Conservation (phyloP, 2,113 vertebrate species). For the Passer montanus region DNA sequence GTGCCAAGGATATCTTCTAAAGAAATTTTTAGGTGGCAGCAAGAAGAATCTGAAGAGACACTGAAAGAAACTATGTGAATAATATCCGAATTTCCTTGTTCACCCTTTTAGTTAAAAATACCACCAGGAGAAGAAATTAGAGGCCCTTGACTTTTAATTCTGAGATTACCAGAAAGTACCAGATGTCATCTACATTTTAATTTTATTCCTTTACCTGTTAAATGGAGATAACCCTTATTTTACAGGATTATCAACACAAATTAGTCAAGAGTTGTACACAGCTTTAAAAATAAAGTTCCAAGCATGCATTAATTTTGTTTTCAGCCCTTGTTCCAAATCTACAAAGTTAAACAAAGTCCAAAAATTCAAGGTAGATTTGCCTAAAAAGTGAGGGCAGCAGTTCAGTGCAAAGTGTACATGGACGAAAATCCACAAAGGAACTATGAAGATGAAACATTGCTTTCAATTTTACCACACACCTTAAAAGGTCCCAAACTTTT, state of each 20-base stretch:
- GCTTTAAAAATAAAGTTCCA: not conserved
- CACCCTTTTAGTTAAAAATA: not conserved
- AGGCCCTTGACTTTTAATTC: not conserved
- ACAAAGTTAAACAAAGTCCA: not conserved
- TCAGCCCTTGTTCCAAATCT: not conserved
- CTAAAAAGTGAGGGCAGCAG: not conserved
- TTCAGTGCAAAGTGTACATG: not conserved
- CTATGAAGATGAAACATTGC: not conserved
- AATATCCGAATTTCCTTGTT: not conserved
- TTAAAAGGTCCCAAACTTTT: not conserved
- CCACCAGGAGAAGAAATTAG: not conserved
- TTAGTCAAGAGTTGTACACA: not conserved
- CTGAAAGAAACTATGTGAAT: not conserved
- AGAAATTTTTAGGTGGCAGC: not conserved
- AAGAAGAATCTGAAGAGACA: not conserved
- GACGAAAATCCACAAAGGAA: slow-evolving; percentile 17
- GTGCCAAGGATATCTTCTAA: not conserved
- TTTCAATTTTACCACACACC: not conserved
- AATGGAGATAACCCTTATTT: not conserved
- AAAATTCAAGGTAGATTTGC: not conserved
- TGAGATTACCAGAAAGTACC: not conserved
- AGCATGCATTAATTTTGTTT: not conserved
- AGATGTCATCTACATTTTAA: not conserved
- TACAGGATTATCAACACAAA: not conserved
- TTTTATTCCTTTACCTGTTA: not conserved